Percentiles rank a stretch among this genome's conserved stretches.
Evolutionary conservation across 2,797 vertebrate species (phyloP).

Genomic region (Holocentrus rufus): DNA sequence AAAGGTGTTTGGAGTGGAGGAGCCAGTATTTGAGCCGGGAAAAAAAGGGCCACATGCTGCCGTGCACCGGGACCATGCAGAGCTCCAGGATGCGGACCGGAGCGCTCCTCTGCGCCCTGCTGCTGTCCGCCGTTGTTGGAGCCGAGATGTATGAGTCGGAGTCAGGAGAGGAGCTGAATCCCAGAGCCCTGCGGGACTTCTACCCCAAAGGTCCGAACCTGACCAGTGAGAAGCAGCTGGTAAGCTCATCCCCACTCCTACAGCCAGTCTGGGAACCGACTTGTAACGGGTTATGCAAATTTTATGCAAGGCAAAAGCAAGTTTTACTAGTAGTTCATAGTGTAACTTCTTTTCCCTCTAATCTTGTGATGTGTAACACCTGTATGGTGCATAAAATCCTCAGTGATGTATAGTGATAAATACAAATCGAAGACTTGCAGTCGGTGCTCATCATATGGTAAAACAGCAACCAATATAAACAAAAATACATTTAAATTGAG

Average conservation of each 20-base stretch:
- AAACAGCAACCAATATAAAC: too few relatives aligned
- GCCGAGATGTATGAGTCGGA: constrained; percentile 69
- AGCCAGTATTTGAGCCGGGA: constrained; percentile 36
- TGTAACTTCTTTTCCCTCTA: too few relatives aligned
- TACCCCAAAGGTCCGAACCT: constrained; percentile 84
- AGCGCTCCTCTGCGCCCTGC: constrained; percentile 75
- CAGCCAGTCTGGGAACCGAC: too few relatives aligned
- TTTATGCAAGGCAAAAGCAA: too few relatives aligned
- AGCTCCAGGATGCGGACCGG: constrained; percentile 77
- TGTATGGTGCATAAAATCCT: too few relatives aligned
- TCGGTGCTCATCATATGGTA: too few relatives aligned
- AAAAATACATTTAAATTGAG: too few relatives aligned
- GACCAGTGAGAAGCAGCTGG: constrained; percentile 86
- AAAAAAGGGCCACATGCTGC: constrained; percentile 35
- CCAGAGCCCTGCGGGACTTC: constrained; percentile 83
- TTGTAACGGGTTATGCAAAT: too few relatives aligned
- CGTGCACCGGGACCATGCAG: constrained; percentile 75
- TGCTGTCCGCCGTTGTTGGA: constrained; percentile 68
- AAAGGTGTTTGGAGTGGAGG: constrained; percentile 71
- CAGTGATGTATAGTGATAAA: too few relatives aligned
- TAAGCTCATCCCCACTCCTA: constrained; percentile 60
- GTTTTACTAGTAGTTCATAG: too few relatives aligned
- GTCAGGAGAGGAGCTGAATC: constrained; percentile 78
- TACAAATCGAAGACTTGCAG: too few relatives aligned
- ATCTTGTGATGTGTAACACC: too few relatives aligned